These are phyloP conservation scores for Merodon equestris DNA, from an alignment of 2,888 invertebrate genomes.

Conservation along the genomic window DNA sequence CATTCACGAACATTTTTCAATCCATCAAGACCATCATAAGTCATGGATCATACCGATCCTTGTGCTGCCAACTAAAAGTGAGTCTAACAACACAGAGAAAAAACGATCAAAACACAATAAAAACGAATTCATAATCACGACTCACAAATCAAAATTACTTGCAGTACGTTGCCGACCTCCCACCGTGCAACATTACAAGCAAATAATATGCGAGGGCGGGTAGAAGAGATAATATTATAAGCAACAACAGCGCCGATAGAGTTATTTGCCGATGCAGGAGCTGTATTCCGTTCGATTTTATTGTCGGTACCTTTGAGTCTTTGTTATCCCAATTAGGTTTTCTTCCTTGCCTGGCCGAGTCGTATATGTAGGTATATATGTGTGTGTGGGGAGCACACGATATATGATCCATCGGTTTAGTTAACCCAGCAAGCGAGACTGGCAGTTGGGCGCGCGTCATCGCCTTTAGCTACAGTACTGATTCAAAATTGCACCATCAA, in stretches of 20 bases:
- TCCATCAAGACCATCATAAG: slow-evolving; percentile 14
- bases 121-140: slow-evolving; percentile 41
- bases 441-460: slow-evolving; percentile 67
- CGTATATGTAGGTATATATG: slow-evolving; percentile 8
- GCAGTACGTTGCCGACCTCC: slow-evolving; percentile 54
- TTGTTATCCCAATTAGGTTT: slow-evolving; percentile 72
- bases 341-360: slow-evolving; percentile 40
- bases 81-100: background rate
- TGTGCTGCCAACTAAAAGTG: slow-evolving; percentile 36
- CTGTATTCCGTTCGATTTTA: slow-evolving; percentile 70
- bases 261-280: slow-evolving; percentile 72
- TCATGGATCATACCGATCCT: slow-evolving; percentile 18
- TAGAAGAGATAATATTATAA: too few relatives aligned
- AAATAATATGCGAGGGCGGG: slow-evolving; percentile 49
- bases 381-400: too few relatives aligned
- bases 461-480: slow-evolving; percentile 60
- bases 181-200: slow-evolving; percentile 48
- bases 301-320: slow-evolving; percentile 72
- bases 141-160: slow-evolving; percentile 55
- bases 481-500: slow-evolving; percentile 62
- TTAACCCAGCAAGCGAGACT: slow-evolving; percentile 42
- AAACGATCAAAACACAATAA: slow-evolving; percentile 4
- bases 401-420: slow-evolving; percentile 41
- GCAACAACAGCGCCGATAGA: slow-evolving; percentile 70
- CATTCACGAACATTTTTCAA: slow-evolving; percentile 5